phyloP scores from a whole-genome alignment of 2,797 vertebrate genomes.

The Halcyon chelicuti region DNA sequence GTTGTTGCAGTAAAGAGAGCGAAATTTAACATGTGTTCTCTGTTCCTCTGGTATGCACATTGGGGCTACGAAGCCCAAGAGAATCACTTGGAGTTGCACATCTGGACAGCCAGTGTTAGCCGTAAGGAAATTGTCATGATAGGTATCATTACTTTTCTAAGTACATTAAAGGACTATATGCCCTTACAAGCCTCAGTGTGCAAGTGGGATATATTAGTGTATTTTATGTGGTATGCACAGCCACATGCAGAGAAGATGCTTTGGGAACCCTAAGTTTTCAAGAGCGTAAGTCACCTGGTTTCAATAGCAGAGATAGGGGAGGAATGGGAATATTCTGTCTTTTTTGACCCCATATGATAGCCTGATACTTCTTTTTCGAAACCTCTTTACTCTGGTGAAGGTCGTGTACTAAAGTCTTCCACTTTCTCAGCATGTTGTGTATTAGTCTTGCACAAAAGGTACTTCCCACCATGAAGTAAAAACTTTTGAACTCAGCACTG shows the following conservation, averaged over 20 bases:
- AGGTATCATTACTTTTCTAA: neutral
- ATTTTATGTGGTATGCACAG: neutral
- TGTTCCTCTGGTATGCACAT: neutral
- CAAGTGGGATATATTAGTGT: neutral
- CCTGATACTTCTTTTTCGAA: neutral
- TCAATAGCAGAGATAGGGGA: neutral
- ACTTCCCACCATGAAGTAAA: neutral
- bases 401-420: neutral
- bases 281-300: neutral
- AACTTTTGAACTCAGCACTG: neutral
- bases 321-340: neutral
- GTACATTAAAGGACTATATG: neutral
- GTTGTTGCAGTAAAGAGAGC: neutral
- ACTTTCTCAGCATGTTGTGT: neutral
- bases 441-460: neutral
- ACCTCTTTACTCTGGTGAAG: neutral
- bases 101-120: neutral
- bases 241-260: neutral
- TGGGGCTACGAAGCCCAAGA: neutral
- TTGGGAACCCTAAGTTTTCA: neutral
- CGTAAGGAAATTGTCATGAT: neutral
- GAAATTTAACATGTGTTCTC: neutral
- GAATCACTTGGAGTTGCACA: neutral
- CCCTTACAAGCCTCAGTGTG: accelerated
- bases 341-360: neutral